A percentile compares a stretch with the other conserved stretches of the same genome.
phyloP scores from a whole-genome alignment of 2,113 vertebrate genomes.

The Cnemophilus loriae region DNA sequence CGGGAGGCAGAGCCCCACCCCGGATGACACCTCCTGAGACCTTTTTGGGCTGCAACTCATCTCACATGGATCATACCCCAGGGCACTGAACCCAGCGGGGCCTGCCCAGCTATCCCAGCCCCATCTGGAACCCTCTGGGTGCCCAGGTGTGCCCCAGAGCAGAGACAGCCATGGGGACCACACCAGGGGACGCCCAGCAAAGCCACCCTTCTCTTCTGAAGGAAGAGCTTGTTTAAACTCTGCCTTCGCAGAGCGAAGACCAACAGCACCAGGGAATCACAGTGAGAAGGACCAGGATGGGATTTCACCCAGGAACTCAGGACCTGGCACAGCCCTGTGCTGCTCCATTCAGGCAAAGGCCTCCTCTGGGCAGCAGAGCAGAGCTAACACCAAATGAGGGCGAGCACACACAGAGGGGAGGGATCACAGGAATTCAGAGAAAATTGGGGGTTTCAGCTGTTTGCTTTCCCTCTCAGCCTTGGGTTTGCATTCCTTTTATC shows the following conservation, averaged over 20 bases:
- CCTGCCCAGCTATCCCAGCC: background rate
- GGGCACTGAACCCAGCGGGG: fast-evolving
- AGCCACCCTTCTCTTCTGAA: background rate
- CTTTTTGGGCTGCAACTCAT: background rate
- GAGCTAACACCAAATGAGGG: background rate
- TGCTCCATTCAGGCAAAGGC: background rate
- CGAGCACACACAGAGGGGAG: background rate
- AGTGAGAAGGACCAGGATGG: background rate
- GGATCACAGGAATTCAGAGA: background rate
- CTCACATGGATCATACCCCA: fast-evolving
- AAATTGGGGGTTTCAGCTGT: background rate
- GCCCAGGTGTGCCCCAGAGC: background rate
- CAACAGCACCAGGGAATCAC: background rate
- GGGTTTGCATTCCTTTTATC: background rate
- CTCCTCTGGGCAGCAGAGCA: background rate
- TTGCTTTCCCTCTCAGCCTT: background rate
- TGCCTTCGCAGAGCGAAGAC: fast-evolving
- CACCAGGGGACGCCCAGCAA: background rate
- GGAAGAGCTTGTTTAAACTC: background rate
- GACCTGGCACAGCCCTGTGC: background rate
- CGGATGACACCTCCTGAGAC: background rate
- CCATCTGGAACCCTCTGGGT: fast-evolving
- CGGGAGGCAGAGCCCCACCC: background rate
- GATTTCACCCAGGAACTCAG: background rate
- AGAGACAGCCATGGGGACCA: fast-evolving